Base-by-base conservation (phyloP, 2,888 invertebrate species). In the Phortica okadai region DNA sequence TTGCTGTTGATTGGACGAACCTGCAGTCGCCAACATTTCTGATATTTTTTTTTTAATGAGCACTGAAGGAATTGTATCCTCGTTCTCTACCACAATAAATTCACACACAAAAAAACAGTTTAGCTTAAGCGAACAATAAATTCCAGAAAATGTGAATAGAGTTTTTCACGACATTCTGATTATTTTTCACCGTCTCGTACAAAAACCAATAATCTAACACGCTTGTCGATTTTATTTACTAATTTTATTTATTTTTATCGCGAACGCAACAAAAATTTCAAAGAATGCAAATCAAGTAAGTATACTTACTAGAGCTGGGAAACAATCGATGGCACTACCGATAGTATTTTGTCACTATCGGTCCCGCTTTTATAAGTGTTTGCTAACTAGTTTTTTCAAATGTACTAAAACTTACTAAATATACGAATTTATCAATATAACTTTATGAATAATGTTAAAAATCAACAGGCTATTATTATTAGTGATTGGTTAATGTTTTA, bases 1-100 rank as follows among this genome's bases (percentile, higher is more conserved):
- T 50, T 16, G 69, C 50, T 45, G 21, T 44, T 54, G 70, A 44
- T 67, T 67, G 5, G 44, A 41, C 6, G 59, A 59, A 16, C 66
- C 42, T 41, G 70, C 14, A 33, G 21, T 72, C 14, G 70, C 50
- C 33, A 72, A 54, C 70, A 72, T 72, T 56, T 72, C 45, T 54
- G 50, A 14, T 11, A 6, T 50, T 50, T 50, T 8, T 14, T 50
- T 50, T 50, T 50, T 50, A 2, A 50, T 14, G 50, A 8, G 50
- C 33, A 33, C 2, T 33, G 33, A 33, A 33, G 33, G 33, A 33
- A 33, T 33, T 33, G 33, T 33, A 33, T 33, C 33, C 33, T 33
- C 33, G 33, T 33, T 33, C 33, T 33, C 50, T 50, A 50, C 50
- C 50, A 50, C 50, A 11, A 50, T 50, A 50, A 50, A 2, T 6